Evolutionary conservation across 2,797 vertebrate species (phyloP).

Genomic region (Vireo griseus): DNA sequence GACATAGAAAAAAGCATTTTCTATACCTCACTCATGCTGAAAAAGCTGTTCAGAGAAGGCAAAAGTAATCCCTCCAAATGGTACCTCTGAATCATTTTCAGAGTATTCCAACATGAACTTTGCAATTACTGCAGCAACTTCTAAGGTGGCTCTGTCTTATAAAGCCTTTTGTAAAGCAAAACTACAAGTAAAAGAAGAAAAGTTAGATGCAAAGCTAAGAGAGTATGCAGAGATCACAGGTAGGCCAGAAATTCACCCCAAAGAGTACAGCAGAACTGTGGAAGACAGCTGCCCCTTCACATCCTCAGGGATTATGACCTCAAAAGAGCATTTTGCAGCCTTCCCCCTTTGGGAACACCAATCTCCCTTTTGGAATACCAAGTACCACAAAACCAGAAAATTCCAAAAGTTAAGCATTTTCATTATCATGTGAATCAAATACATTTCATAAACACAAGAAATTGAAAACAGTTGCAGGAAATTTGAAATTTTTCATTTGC

Average conservation of each 20-base stretch:
- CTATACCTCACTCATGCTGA: constrained; percentile 5
- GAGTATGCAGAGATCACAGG: neutral
- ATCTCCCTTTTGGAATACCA: neutral
- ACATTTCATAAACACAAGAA: neutral
- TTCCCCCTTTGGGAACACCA: neutral
- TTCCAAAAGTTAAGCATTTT: neutral
- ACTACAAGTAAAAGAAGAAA: neutral
- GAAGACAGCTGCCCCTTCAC: neutral
- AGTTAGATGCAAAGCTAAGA: neutral
- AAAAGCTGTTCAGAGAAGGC: neutral
- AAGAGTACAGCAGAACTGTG: neutral
- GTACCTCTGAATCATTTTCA: neutral
- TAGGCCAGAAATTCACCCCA: neutral
- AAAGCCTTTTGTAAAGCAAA: neutral
- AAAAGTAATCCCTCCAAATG: neutral
- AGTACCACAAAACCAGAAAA: neutral
- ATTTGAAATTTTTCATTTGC: neutral
- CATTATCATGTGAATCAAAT: neutral
- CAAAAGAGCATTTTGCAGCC: neutral
- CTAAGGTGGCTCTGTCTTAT: neutral
- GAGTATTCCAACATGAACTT: neutral
- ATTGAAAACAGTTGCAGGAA: neutral
- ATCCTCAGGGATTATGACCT: neutral
- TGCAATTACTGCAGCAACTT: neutral
- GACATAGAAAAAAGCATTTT: neutral